These are phyloP conservation scores for Acinonyx jubatus DNA, from an alignment of 2,113 vertebrate species.

Conservation along the genomic window DNA sequence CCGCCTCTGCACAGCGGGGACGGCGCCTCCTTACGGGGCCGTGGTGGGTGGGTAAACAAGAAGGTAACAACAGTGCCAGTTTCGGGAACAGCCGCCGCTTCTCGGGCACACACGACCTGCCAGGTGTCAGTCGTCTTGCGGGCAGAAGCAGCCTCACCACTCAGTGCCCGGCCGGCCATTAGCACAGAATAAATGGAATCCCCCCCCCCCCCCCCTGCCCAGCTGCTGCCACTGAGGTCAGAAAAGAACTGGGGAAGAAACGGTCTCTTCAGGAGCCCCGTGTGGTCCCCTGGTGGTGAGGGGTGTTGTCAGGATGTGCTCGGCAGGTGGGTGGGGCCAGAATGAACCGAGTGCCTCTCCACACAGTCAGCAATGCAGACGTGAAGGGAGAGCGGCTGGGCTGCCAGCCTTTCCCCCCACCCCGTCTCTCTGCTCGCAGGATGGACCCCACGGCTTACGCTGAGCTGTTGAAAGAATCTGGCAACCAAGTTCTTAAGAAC, in stretches of 20 bases:
- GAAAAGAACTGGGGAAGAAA: background rate
- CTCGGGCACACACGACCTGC: background rate
- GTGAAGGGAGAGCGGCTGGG: background rate
- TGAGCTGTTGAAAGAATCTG: constrained; percentile 75
- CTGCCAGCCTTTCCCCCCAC: background rate
- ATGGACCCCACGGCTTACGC: constrained; percentile 75
- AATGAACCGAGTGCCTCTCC: background rate
- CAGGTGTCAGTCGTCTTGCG: background rate
- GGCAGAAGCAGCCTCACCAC: background rate
- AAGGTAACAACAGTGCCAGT: background rate
- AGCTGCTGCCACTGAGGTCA: background rate
- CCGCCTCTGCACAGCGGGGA: background rate
- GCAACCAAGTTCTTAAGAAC: constrained; percentile 83
- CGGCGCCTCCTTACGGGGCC: background rate
- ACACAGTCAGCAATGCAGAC: background rate
- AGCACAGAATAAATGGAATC: background rate
- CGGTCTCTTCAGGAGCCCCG: background rate
- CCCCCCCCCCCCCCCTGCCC: background rate
- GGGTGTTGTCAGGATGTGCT: constrained; percentile 9
- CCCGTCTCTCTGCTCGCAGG: constrained; percentile 19
- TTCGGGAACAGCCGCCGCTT: background rate
- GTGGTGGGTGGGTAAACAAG: background rate
- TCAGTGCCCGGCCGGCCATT: background rate
- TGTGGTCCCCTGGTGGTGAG: background rate
- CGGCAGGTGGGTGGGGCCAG: background rate